phyloP scores from a whole-genome alignment of 2,797 vertebrate species.

The Microcaecilia unicolor region DNA sequence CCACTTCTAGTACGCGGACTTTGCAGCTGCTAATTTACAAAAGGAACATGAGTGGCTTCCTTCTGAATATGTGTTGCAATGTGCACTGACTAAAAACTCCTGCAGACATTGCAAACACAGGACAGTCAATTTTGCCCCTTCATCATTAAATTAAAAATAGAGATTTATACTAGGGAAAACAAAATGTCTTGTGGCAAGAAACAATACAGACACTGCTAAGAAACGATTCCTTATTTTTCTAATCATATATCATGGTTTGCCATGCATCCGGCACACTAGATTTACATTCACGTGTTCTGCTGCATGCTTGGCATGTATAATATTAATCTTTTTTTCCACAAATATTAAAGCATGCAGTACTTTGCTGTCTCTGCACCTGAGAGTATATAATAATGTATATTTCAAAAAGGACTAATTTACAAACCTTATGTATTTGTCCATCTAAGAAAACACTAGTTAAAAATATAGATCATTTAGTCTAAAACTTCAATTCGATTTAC shows the following conservation, averaged over 20 bases:
- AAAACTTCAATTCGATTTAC: conserved; percentile 28
- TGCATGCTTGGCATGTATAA: conserved; percentile 50
- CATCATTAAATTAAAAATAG: too few relatives aligned
- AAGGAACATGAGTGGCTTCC: too few relatives aligned
- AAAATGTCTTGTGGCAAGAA: too few relatives aligned
- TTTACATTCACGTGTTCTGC: conserved; percentile 26
- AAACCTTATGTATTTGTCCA: conserved; percentile 34
- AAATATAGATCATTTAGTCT: conserved; percentile 26
- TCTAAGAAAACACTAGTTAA: conserved; percentile 19
- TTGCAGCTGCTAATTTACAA: too few relatives aligned
- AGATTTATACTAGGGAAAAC: too few relatives aligned
- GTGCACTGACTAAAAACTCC: too few relatives aligned
- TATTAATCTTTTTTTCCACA: conserved; percentile 25
- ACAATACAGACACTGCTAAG: too few relatives aligned
- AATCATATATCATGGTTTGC: neutral
- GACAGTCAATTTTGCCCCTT: too few relatives aligned
- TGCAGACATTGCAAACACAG: too few relatives aligned
- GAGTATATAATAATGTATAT: conserved; percentile 30
- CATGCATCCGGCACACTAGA: conserved; percentile 37
- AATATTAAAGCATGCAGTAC: conserved; percentile 48
- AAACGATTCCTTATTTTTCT: neutral
- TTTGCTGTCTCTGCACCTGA: conserved; percentile 38
- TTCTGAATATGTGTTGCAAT: too few relatives aligned
- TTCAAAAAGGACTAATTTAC: conserved; percentile 23
- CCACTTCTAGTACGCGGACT: too few relatives aligned